Conservation (phyloP, 2,888 invertebrate genomes). For the Rotaria socialis region DNA sequence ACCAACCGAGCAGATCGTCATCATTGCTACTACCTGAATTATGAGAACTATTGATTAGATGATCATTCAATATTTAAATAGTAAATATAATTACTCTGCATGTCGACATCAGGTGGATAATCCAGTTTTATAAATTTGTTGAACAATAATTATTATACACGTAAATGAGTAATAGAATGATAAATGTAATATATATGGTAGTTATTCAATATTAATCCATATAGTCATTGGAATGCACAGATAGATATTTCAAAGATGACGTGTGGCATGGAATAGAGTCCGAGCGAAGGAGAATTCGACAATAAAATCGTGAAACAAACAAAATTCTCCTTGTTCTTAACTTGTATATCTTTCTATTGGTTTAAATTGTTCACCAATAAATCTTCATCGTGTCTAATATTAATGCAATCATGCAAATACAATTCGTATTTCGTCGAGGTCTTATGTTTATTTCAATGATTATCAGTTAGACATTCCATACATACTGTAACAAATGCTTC, state of each 20-base stretch:
- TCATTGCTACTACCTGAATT: constrained; percentile 27
- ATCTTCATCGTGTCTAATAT: neutral
- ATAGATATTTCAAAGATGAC: neutral
- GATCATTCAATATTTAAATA: no score
- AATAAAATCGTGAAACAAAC: neutral
- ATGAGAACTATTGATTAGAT: no score
- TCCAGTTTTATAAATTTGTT: neutral
- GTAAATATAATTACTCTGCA: neutral
- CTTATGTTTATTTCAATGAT: constrained; percentile 1
- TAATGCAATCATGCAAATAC: neutral
- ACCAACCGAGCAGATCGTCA: constrained; percentile 40
- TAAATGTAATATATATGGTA: neutral
- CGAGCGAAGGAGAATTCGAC: neutral
- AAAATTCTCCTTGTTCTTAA: constrained; percentile 16
- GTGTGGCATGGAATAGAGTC: neutral
- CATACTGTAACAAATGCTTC: no score
- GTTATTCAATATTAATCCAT: neutral
- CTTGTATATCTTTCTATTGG: neutral
- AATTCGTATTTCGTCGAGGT: neutral
- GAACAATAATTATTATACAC: no score
- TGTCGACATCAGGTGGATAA: constrained; percentile 15
- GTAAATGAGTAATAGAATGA: no score
- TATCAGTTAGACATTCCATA: no score
- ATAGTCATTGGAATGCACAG: neutral
- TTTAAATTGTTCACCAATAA: neutral